These are phyloP conservation scores for Seriola aureovittata DNA, from an alignment of 2,113 vertebrate genomes.

Conservation along the genomic window DNA sequence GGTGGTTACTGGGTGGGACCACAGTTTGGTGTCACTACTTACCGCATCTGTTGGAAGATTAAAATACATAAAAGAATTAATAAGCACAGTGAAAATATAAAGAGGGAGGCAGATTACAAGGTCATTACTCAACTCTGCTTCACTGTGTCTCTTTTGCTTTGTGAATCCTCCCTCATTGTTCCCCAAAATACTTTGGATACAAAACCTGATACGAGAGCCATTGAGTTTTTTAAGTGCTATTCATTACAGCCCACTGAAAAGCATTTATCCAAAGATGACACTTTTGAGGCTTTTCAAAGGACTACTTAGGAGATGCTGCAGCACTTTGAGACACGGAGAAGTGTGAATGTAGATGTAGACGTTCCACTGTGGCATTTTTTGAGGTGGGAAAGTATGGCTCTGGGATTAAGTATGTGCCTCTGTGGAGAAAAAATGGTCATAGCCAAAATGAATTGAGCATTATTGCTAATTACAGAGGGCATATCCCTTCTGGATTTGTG, in stretches of 20 bases:
- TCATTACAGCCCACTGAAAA: constrained; percentile 72
- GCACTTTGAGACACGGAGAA: constrained; percentile 44
- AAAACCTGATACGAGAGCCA: constrained; percentile 75
- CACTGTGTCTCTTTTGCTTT: constrained; percentile 67
- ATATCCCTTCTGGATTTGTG: constrained; percentile 57
- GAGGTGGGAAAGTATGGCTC: constrained; percentile 56
- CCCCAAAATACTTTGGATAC: constrained; percentile 66
- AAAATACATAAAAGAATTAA: constrained; percentile 56
- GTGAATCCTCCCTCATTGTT: constrained; percentile 74
- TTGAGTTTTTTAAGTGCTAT: constrained; percentile 75
- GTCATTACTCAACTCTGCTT: constrained; percentile 72
- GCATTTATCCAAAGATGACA: constrained; percentile 73
- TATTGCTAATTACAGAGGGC: constrained; percentile 69
- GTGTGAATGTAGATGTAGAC: constrained; percentile 49
- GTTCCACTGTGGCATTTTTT: constrained; percentile 53
- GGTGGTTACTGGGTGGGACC: constrained; percentile 52
- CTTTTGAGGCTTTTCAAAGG: constrained; percentile 68
- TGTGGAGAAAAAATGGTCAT: constrained; percentile 19
- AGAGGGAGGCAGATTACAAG: constrained; percentile 66
- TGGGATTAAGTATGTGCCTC: constrained; percentile 51
- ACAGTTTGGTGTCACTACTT: constrained; percentile 62
- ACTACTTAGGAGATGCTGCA: constrained; percentile 56
- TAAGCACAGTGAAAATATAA: constrained; percentile 55
- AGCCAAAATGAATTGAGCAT: constrained; percentile 48
- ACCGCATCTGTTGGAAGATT: constrained; percentile 51